A percentile compares a stretch with the other conserved stretches of the same genome.
phyloP scores from a whole-genome alignment of 2,797 vertebrate species.

The Emydoidea blandingii region DNA sequence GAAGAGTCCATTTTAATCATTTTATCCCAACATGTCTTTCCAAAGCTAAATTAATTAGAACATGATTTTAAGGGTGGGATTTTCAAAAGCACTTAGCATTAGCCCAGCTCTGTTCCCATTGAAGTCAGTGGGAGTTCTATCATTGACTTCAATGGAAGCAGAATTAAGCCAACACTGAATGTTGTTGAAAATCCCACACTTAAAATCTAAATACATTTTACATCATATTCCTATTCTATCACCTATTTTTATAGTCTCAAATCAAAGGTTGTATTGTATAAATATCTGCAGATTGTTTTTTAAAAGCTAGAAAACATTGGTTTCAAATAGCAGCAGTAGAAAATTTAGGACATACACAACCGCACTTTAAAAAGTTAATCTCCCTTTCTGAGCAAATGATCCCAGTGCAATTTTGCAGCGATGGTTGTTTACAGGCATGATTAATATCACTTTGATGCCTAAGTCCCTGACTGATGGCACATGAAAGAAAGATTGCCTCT shows the following conservation, averaged over 20 bases:
- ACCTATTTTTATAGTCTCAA: not conserved
- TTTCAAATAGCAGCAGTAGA: not conserved
- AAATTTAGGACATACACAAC: not conserved
- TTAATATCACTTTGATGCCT: not conserved
- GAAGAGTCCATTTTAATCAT: not conserved
- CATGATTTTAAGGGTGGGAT: not conserved
- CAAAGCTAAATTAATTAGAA: not conserved
- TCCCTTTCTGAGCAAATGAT: not conserved
- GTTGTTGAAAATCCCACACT: not conserved
- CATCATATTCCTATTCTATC: not conserved
- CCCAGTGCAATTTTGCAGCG: not conserved
- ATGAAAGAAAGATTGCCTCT: not conserved
- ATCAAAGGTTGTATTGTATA: not conserved
- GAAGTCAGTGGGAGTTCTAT: not conserved
- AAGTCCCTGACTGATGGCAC: not conserved
- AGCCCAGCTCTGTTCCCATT: not conserved
- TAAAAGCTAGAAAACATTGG: not conserved
- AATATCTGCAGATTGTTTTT: not conserved
- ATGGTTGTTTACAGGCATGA: slow-evolving; percentile 4
- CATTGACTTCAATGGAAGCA: not conserved
- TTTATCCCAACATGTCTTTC: not conserved
- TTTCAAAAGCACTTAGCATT: not conserved
- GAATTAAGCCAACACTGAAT: not conserved
- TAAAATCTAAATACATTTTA: not conserved
- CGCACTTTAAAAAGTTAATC: not conserved